phyloP scores from a whole-genome alignment of 2,797 vertebrate genomes.

The Liasis olivaceus region DNA sequence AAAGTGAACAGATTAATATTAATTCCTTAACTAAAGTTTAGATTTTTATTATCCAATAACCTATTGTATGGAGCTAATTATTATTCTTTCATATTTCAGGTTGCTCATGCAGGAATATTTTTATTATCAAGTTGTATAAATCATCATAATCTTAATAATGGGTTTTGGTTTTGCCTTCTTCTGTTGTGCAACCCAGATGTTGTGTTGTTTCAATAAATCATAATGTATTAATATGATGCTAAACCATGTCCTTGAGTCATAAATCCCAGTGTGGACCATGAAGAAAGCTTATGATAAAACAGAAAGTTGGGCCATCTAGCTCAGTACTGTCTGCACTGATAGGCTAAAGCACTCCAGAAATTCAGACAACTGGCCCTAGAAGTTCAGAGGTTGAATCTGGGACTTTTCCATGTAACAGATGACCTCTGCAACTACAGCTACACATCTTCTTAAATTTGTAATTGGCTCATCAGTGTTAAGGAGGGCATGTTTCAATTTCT shows the following conservation, averaged over 20 bases:
- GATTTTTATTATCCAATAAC: constrained; percentile 16
- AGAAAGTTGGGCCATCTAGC: not conserved
- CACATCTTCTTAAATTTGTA: not conserved
- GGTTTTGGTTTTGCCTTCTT: not conserved
- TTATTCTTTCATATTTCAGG: not conserved
- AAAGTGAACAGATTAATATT: constrained; percentile 62
- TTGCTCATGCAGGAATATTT: not conserved
- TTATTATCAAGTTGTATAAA: not conserved
- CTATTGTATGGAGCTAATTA: not conserved
- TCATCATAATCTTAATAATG: not conserved
- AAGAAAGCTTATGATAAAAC: no score
- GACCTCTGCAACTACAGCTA: not conserved
- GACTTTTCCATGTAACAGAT: not conserved
- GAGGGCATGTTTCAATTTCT: not conserved
- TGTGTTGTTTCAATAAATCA: not conserved
- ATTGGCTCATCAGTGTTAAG: not conserved
- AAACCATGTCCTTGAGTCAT: not conserved
- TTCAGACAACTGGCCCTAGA: not conserved
- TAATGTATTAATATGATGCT: not conserved
- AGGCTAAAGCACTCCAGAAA: not conserved
- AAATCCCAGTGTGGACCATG: not conserved
- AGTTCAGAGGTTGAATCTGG: not conserved
- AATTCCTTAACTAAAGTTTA: constrained; percentile 63
- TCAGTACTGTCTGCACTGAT: not conserved
- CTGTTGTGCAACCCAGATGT: not conserved